Conservation (phyloP, 2,113 vertebrate species). For the Sceloporus tristichus region DNA sequence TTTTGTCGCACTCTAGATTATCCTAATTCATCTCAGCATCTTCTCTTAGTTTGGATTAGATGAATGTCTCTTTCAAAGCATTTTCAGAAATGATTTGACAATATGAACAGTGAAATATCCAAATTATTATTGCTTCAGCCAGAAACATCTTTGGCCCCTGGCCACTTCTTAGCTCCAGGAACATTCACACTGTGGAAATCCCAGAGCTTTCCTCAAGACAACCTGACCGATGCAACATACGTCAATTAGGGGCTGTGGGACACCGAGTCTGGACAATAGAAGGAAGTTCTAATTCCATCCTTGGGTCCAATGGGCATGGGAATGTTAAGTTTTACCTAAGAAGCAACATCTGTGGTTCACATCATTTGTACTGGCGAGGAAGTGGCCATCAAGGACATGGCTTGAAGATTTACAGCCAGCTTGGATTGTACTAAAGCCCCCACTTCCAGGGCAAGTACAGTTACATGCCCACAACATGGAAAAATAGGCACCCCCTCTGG, state of each 20-base stretch:
- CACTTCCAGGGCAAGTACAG: background rate
- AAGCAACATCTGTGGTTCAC: constrained; percentile 77
- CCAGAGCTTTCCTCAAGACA: constrained; percentile 61
- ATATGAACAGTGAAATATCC: constrained; percentile 51
- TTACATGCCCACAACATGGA: background rate
- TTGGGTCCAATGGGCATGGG: constrained; percentile 81
- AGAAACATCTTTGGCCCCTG: constrained; percentile 71
- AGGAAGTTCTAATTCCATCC: constrained; percentile 82
- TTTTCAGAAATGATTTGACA: constrained; percentile 36
- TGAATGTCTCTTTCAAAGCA: background rate
- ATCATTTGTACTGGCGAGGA: constrained; percentile 65
- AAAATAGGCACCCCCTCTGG: background rate
- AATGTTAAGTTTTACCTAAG: constrained; percentile 50
- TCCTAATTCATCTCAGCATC: too few relatives aligned
- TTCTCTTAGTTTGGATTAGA: background rate
- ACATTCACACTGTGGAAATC: constrained; percentile 51
- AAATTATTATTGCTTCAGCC: constrained; percentile 39
- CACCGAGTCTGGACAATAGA: constrained; percentile 76
- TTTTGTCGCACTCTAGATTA: too few relatives aligned
- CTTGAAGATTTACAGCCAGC: constrained; percentile 58
- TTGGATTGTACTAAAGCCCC: background rate
- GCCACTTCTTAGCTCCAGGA: constrained; percentile 67
- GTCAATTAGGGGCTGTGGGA: constrained; percentile 78
- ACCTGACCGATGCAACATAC: constrained; percentile 68
- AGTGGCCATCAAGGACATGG: constrained; percentile 40